Evolutionary conservation across 2,888 invertebrate species (phyloP).

Genomic region (Aricia artaxerxes): DNA sequence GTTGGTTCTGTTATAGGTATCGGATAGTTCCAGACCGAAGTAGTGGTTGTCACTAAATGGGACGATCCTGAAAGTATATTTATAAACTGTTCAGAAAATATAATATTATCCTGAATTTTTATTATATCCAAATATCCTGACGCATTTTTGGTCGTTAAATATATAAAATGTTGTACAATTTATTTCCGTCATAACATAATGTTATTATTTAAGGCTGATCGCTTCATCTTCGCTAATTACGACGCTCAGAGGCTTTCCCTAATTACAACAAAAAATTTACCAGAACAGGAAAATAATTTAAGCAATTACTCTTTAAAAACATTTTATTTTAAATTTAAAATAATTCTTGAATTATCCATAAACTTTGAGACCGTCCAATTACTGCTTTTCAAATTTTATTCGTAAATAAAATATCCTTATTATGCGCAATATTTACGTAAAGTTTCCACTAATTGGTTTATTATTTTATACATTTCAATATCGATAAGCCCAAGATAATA

Average conservation of each 20-base stretch:
- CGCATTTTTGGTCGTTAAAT: not conserved
- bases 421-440: not conserved
- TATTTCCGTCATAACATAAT: slow-evolving; percentile 53
- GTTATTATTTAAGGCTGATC: slow-evolving; percentile 63
- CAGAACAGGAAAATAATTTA: slow-evolving; percentile 63
- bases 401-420: not conserved
- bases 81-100: too few relatives aligned
- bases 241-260: slow-evolving; percentile 62
- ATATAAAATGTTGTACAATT: not conserved
- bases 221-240: slow-evolving; percentile 74
- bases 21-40: too few relatives aligned
- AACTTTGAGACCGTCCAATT: not conserved
- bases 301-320: slow-evolving; percentile 1
- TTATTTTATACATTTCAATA: not conserved
- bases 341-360: not conserved
- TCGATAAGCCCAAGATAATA: not conserved
- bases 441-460: not conserved
- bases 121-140: not conserved
- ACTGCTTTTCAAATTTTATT: not conserved
- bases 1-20: too few relatives aligned
- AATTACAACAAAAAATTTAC: slow-evolving; percentile 74
- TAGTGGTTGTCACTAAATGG: too few relatives aligned
- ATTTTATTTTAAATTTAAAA: not conserved
- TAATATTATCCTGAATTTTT: too few relatives aligned
- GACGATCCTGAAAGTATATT: too few relatives aligned